These are phyloP conservation scores for Sus cebifrons DNA, from an alignment of 2,797 vertebrate genomes.

Conservation along the genomic window DNA sequence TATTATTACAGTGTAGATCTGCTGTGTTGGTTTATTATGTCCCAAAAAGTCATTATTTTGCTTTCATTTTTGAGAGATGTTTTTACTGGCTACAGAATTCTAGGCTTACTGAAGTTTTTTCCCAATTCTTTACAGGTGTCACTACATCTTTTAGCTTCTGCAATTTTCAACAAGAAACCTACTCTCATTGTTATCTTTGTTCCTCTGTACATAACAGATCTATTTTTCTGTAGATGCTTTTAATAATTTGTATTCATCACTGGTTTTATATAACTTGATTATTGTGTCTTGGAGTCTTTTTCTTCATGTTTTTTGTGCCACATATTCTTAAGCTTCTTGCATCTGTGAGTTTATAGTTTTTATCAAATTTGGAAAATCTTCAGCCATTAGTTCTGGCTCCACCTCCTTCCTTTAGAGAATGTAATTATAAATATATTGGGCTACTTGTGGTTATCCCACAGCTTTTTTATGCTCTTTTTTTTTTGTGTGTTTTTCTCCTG, in stretches of 20 bases:
- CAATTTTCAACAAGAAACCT: background rate
- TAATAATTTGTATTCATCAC: background rate
- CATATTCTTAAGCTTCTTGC: background rate
- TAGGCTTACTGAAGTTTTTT: background rate
- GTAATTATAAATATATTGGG: background rate
- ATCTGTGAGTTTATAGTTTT: background rate
- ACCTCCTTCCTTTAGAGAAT: background rate
- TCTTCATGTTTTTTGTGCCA: background rate
- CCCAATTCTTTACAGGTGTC: background rate
- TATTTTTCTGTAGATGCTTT: constrained; percentile 16
- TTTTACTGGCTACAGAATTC: background rate
- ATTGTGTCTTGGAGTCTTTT: background rate
- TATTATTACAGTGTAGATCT: background rate
- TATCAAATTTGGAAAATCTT: constrained; percentile 34
- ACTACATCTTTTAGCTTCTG: background rate
- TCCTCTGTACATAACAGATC: background rate
- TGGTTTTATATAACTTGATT: constrained; percentile 19
- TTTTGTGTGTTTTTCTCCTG: background rate
- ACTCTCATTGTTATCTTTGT: background rate
- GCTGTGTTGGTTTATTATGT: background rate
- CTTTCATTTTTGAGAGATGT: constrained; percentile 7
- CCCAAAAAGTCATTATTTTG: background rate
- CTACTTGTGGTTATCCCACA: background rate
- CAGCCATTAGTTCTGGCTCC: background rate
- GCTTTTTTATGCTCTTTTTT: background rate